Evolutionary conservation across 2,113 vertebrate species (phyloP).

Genomic region (Epinephelus lanceolatus): DNA sequence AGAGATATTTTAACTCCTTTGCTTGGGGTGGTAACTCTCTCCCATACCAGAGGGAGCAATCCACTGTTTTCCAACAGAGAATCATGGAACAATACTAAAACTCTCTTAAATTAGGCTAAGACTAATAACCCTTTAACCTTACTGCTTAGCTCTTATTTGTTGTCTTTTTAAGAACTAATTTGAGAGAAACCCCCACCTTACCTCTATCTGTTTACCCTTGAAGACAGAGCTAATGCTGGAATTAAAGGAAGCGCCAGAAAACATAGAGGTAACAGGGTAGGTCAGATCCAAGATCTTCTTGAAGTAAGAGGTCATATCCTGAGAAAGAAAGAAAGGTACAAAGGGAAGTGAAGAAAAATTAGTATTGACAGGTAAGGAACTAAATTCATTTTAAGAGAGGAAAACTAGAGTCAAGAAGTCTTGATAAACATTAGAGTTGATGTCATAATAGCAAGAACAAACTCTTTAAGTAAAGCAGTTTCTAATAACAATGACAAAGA

Average conservation of each 20-base stretch:
- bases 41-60: too few relatives aligned
- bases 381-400: not conserved
- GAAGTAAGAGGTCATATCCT: conserved; percentile 91
- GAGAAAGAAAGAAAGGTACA: not conserved
- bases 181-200: conserved; percentile 43
- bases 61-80: too few relatives aligned
- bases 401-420: not conserved
- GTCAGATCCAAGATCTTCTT: conserved; percentile 92
- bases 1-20: too few relatives aligned
- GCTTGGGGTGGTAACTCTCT: too few relatives aligned
- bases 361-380: not conserved
- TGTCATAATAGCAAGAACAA: not conserved
- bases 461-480: not conserved
- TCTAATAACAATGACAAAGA: not conserved
- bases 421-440: not conserved
- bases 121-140: not conserved
- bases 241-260: conserved; percentile 94
- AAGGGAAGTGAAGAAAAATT: not conserved
- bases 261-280: conserved; percentile 95
- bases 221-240: conserved; percentile 88
- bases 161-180: not conserved
- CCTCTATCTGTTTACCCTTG: conserved; percentile 94
- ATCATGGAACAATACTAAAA: not conserved
- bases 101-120: not conserved
- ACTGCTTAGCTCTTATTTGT: not conserved